A percentile compares a stretch with the other conserved stretches of the same genome.
Conservation (phyloP, 2,797 vertebrate genomes). For the Acrocephalus scirpaceus region DNA sequence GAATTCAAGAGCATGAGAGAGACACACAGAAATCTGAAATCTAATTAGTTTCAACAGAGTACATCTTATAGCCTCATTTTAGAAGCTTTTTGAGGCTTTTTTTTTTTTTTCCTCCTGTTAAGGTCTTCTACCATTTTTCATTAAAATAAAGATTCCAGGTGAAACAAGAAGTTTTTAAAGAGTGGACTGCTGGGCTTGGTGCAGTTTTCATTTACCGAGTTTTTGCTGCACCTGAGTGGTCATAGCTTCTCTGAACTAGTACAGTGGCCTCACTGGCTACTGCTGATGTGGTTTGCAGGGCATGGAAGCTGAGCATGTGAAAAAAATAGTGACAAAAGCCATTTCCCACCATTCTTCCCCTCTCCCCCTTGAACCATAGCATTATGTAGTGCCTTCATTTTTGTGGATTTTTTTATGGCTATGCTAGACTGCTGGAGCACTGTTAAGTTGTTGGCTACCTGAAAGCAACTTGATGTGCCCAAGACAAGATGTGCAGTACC, state of each 20-base stretch:
- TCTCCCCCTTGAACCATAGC: rapidly evolving
- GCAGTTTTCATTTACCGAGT: neutral
- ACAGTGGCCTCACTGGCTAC: neutral
- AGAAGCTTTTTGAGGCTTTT: neutral
- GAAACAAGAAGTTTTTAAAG: neutral
- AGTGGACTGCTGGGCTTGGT: neutral
- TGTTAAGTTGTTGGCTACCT: neutral
- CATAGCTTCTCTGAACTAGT: neutral
- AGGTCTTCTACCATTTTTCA: neutral
- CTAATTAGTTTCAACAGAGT: neutral
- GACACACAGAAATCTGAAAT: neutral
- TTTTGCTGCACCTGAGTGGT: neutral
- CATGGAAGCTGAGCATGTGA: neutral
- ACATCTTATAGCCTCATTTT: neutral
- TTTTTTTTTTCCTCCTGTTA: too few species aligned
- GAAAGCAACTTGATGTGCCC: neutral
- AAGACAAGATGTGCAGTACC: neutral
- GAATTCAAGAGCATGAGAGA: neutral
- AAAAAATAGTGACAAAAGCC: neutral
- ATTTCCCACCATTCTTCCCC: neutral
- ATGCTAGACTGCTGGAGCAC: neutral
- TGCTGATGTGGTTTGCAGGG: neutral
- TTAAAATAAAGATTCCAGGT: neutral
- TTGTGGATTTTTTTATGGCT: neutral
- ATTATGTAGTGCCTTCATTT: neutral